Evolutionary conservation across 2,797 vertebrate species (phyloP).

Genomic region (Decapterus maruadsi): DNA sequence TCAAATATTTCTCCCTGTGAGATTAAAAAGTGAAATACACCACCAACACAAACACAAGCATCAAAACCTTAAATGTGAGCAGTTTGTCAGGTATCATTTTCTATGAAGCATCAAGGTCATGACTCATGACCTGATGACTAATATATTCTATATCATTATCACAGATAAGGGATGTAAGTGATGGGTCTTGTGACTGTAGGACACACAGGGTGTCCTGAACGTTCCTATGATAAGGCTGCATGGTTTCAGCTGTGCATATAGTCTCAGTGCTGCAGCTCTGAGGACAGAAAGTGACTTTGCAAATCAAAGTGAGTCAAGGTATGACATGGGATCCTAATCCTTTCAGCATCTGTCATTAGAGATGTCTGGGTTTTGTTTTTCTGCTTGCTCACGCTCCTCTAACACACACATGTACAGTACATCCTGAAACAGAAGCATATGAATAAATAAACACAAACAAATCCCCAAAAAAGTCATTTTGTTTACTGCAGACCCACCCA

Average conservation of each 20-base stretch:
- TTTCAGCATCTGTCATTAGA: conserved; percentile 2
- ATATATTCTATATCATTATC: not conserved
- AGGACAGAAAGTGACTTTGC: not conserved
- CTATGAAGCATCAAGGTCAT: not conserved
- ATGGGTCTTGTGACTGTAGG: not conserved
- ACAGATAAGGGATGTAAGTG: not conserved
- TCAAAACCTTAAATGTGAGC: no score
- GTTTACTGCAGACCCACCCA: not conserved
- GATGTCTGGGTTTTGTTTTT: not conserved
- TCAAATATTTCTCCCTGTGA: no score
- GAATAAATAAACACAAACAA: not conserved
- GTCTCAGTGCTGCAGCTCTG: not conserved
- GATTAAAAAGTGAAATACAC: no score
- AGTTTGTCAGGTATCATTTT: not conserved
- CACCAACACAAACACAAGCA: no score
- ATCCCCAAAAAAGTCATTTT: not conserved
- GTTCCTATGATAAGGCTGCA: not conserved
- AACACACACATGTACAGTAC: not conserved
- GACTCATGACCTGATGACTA: not conserved
- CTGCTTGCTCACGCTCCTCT: not conserved
- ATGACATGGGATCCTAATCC: conserved; percentile 19
- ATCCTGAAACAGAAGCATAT: not conserved
- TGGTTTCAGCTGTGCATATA: not conserved
- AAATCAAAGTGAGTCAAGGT: not conserved
- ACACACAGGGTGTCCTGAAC: not conserved